phyloP scores from a whole-genome alignment of 2,888 invertebrate species.

The Callimorpha dominula region DNA sequence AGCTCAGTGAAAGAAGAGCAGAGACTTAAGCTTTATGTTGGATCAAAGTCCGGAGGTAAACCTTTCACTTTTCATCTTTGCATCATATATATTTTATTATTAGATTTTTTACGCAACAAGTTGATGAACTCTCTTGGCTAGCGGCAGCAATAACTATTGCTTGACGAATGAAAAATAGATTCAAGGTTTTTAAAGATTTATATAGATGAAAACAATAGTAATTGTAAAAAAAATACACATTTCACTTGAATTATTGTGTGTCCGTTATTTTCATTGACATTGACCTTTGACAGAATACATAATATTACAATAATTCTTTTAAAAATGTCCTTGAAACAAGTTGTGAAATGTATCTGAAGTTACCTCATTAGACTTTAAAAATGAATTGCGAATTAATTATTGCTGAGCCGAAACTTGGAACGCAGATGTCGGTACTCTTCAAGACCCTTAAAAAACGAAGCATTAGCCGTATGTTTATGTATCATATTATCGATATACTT shows the following conservation, averaged over 20 bases:
- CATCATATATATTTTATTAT: constrained; percentile 37
- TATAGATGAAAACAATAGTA: constrained; percentile 47
- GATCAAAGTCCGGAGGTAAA: constrained; percentile 1
- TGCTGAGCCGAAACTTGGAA: neutral
- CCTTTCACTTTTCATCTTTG: constrained; percentile 39
- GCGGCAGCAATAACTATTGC: constrained; percentile 35
- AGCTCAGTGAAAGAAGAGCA: neutral
- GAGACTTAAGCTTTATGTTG: neutral
- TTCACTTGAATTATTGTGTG: neutral
- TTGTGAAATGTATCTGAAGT: neutral
- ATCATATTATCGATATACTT: neutral
- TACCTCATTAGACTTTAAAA: neutral
- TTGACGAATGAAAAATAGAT: constrained; percentile 37
- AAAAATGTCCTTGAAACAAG: neutral
- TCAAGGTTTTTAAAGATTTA: constrained; percentile 48
- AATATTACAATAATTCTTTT: neutral
- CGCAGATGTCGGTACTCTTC: neutral
- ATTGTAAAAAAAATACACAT: neutral
- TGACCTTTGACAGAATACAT: neutral
- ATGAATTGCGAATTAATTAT: neutral
- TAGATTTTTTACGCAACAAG: constrained; percentile 56
- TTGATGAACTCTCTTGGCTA: constrained; percentile 54
- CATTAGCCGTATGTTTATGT: neutral
- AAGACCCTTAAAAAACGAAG: neutral
- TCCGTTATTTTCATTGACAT: too few relatives aligned